Evolutionary conservation across 37 sponge, comb jelly and placozoan species (phyloP).

Genomic region (Agelas oroides): DNA sequence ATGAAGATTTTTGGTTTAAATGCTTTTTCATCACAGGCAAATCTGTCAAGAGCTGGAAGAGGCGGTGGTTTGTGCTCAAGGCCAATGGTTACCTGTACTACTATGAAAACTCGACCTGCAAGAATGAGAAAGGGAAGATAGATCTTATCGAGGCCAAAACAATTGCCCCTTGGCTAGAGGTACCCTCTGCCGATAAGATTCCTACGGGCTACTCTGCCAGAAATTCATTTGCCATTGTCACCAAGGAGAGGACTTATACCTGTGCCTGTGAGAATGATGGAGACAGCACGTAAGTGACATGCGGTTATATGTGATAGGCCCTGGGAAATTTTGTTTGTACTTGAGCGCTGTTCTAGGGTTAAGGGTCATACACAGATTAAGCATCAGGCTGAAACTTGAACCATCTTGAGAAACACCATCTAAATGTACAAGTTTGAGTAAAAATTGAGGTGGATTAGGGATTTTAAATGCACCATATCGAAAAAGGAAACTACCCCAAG

Average conservation of each 20-base stretch:
- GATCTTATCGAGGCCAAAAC: slow-evolving; percentile 50
- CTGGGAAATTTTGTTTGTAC: too few species aligned
- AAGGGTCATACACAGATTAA: too few species aligned
- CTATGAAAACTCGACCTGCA: slow-evolving; percentile 28
- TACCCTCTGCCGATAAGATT: slow-evolving; percentile 12
- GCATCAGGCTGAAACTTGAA: too few species aligned
- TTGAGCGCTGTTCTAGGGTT: too few species aligned
- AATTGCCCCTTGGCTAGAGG: slow-evolving; percentile 11
- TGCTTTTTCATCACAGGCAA: too few species aligned
- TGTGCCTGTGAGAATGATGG: slow-evolving; percentile 52
- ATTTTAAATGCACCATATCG: too few species aligned
- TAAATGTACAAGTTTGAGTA: too few species aligned
- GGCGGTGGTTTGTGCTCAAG: slow-evolving; percentile 62
- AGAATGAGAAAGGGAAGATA: slow-evolving; percentile 61
- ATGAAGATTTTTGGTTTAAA: too few species aligned
- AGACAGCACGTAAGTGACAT: slow-evolving; percentile 49
- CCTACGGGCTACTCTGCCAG: background rate
- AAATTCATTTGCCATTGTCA: slow-evolving; percentile 51
- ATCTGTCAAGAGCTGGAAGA: slow-evolving; percentile 61
- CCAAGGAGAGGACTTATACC: slow-evolving; percentile 43
- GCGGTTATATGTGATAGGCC: background rate
- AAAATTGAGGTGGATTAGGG: too few species aligned
- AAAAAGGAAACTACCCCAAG: too few species aligned
- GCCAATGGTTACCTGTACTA: slow-evolving; percentile 71
- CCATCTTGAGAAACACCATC: too few species aligned